Base-by-base conservation (phyloP, 2,888 invertebrate species). In the Imbricaverruca yamaguchii region DNA sequence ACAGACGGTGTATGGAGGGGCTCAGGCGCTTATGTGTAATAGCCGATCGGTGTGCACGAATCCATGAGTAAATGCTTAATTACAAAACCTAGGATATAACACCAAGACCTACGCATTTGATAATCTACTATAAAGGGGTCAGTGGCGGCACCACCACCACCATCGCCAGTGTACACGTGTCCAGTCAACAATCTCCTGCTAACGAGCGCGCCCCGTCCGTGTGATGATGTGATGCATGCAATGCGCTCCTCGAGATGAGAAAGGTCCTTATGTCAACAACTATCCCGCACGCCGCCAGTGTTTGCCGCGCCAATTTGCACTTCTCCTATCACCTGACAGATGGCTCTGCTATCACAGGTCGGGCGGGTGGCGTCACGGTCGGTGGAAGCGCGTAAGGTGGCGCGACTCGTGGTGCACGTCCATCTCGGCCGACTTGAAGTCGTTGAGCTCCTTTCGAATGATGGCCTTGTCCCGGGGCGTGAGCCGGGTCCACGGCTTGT, bases 351-450 rank as follows among this genome's bases (percentile, higher is more conserved):
- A 74, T 74, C 74, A 74, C 74, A 74, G 55, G 4, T 6, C 63
- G 63, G 4, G 69, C 12, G 63, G 69, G 15, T 15, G 39, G 23
- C 15, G 15, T 61, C 81, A 69, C 8, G 65, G 69, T 9, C 67
- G 80, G 67, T 80, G 81, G 7, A 67, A 89, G 88, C 90, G 87
- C 65, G 91, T 91, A 83, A 98, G 93, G 90, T 98, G 97, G 88
- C 95, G 93, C 91, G 97, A 97, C 86, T 98, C 97, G 89, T 97
- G 97, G 90, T 99, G 99, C 85, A 99, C 98, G 86, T 96, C 96
- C 99, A 99, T 99, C 90, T 99, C 99, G 84, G 94, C 94, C 89
- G 96, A 96, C 90, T 99, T 99, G 89, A 97, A 99, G 90, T 99
- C 98, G 90, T 99, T 99, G 87, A 99, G 91, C 89, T 99, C 98